These are phyloP conservation scores for Passerculus sandwichensis DNA, from an alignment of 2,797 vertebrate species.

Conservation along the genomic window DNA sequence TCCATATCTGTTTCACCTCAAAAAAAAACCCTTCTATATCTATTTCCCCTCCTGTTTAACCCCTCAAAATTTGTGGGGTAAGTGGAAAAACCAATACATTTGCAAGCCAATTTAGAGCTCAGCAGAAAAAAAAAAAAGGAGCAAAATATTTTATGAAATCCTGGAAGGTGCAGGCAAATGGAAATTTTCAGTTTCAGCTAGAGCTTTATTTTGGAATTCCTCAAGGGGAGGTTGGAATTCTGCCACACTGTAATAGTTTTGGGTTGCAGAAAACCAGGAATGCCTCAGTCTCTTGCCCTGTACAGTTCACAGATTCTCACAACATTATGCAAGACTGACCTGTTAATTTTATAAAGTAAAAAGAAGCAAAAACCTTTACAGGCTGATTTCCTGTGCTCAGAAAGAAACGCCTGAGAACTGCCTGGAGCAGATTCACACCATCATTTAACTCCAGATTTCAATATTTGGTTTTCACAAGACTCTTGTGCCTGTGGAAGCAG, in stretches of 20 bases:
- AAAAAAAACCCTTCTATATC: too few species aligned
- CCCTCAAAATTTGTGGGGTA: background rate
- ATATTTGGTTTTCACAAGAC: background rate
- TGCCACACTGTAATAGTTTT: background rate
- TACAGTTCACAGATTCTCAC: background rate
- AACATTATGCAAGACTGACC: background rate
- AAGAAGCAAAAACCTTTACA: background rate
- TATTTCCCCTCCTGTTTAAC: background rate
- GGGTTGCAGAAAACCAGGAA: background rate
- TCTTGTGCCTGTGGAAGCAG: background rate
- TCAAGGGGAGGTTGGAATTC: background rate
- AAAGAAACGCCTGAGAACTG: background rate
- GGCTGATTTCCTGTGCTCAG: background rate
- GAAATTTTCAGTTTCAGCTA: background rate
- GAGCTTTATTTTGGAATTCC: constrained; percentile 39
- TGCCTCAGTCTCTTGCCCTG: background rate
- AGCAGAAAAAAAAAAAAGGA: background rate
- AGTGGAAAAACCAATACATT: background rate
- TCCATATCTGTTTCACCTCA: background rate
- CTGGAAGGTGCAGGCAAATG: constrained; percentile 9
- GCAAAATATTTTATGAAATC: background rate
- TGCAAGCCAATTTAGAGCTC: background rate
- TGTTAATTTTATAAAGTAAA: constrained; percentile 13
- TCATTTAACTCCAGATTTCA: background rate
- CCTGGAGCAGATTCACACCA: background rate